A percentile compares a stretch with the other conserved stretches of the same genome.
Evolutionary conservation across 2,797 vertebrate species (phyloP).

Genomic region (Toxotes lorentzi): DNA sequence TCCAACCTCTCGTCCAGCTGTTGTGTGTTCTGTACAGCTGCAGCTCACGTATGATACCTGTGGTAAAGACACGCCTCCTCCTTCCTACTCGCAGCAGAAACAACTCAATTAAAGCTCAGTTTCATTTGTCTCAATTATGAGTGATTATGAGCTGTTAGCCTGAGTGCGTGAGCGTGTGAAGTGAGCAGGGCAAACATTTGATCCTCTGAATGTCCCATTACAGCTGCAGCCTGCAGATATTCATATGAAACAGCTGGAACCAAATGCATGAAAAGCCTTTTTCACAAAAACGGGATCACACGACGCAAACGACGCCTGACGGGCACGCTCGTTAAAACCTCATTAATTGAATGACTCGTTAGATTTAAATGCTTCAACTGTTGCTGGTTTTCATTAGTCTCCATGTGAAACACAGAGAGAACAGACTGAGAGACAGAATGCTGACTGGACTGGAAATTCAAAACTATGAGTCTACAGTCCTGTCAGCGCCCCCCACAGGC

Average conservation of each 20-base stretch:
- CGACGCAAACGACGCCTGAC: conserved; percentile 14
- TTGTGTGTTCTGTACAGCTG: neutral
- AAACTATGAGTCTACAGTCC: too few species aligned
- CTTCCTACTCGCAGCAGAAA: neutral
- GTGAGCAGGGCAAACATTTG: conserved; percentile 41
- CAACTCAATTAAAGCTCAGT: conserved; percentile 8
- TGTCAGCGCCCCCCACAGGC: conserved; percentile 6
- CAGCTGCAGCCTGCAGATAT: conserved; percentile 34
- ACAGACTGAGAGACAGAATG: neutral
- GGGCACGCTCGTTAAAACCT: conserved; percentile 14
- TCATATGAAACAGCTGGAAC: conserved; percentile 46
- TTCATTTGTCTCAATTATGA: conserved; percentile 27
- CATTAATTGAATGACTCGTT: conserved; percentile 51
- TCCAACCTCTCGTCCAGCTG: neutral
- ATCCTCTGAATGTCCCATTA: conserved; percentile 24
- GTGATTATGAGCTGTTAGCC: conserved; percentile 28
- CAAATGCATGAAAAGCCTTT: conserved; percentile 22
- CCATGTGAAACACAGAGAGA: conserved; percentile 2
- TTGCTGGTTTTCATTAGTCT: conserved; percentile 42
- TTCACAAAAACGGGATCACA: conserved; percentile 1
- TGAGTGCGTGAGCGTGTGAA: neutral
- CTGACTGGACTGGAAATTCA: neutral
- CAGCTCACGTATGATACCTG: neutral
- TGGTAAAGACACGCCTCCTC: neutral
- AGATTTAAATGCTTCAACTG: conserved; percentile 26